Conservation (phyloP, 2,797 vertebrate species). For the Pseudochaenichthys georgianus region DNA sequence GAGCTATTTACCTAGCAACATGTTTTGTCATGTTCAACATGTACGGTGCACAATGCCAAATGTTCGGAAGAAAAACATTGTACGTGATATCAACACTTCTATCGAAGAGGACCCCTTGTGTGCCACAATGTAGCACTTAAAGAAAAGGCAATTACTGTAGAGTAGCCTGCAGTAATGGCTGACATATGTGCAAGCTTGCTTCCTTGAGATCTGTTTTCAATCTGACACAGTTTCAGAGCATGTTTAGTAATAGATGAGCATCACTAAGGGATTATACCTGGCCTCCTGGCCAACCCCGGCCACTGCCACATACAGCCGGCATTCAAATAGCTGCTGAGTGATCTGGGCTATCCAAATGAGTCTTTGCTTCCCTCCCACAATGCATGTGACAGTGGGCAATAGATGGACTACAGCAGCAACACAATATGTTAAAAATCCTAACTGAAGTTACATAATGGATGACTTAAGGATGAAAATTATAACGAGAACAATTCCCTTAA, state of each 20-base stretch:
- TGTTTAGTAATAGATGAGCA: conserved; percentile 73
- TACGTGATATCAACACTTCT: conserved; percentile 44
- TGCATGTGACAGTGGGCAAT: conserved; percentile 20
- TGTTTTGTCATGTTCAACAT: conserved; percentile 67
- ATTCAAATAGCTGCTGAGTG: conserved; percentile 70
- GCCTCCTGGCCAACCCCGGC: conserved; percentile 60
- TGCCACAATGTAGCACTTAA: conserved; percentile 63
- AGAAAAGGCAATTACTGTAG: conserved; percentile 53
- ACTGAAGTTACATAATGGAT: not conserved
- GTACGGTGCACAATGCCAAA: conserved; percentile 42
- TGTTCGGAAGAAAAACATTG: conserved; percentile 20
- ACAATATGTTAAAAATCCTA: not conserved
- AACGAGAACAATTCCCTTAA: conserved; percentile 20
- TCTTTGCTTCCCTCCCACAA: conserved; percentile 37
- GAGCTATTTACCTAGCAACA: conserved; percentile 58
- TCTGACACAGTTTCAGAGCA: conserved; percentile 68
- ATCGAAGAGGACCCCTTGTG: conserved; percentile 42
- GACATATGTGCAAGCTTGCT: conserved; percentile 71
- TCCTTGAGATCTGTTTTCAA: conserved; percentile 72
- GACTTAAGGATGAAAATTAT: too few relatives aligned
- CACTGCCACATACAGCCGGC: conserved; percentile 57
- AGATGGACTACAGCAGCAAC: conserved; percentile 10
- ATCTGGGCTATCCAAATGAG: conserved; percentile 58
- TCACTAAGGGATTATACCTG: conserved; percentile 65
- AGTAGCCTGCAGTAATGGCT: conserved; percentile 72